Evolutionary conservation across 2,797 vertebrate genomes (phyloP).

Genomic region (Pseudochirops cupreus): DNA sequence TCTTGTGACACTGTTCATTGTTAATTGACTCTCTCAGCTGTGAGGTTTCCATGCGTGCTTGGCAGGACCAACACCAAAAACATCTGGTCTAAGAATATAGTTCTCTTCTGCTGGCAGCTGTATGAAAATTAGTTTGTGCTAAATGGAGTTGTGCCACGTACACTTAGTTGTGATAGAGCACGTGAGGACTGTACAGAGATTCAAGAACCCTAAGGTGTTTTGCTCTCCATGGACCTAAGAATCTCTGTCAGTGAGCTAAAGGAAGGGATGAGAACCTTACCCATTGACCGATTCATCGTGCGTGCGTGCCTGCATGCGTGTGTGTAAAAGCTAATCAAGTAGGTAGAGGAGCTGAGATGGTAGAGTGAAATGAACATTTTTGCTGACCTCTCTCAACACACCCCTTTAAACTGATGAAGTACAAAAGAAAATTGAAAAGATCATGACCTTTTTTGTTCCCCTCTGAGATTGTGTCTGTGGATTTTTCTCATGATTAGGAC

Average conservation of each 20-base stretch:
- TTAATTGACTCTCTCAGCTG: conserved; percentile 79
- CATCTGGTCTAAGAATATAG: conserved; percentile 79
- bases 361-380: not conserved
- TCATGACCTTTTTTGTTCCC: not conserved
- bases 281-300: not conserved
- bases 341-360: not conserved
- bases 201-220: conserved; percentile 54
- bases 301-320: not conserved
- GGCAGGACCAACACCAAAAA: conserved; percentile 72
- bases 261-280: not conserved
- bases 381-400: not conserved
- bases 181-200: conserved; percentile 59
- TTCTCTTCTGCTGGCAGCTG: conserved; percentile 78
- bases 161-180: conserved; percentile 71
- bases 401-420: not conserved
- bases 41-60: conserved; percentile 78
- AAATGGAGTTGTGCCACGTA: conserved; percentile 55
- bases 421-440: not conserved
- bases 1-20: conserved; percentile 80
- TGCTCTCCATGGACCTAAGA: not conserved
- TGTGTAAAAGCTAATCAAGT: not conserved
- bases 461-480: not conserved
- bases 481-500: not conserved
- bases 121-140: conserved; percentile 76
- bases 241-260: conserved; percentile 2